Evolutionary conservation across 2,113 vertebrate species (phyloP).

Genomic region (Odontophorus gujanensis): DNA sequence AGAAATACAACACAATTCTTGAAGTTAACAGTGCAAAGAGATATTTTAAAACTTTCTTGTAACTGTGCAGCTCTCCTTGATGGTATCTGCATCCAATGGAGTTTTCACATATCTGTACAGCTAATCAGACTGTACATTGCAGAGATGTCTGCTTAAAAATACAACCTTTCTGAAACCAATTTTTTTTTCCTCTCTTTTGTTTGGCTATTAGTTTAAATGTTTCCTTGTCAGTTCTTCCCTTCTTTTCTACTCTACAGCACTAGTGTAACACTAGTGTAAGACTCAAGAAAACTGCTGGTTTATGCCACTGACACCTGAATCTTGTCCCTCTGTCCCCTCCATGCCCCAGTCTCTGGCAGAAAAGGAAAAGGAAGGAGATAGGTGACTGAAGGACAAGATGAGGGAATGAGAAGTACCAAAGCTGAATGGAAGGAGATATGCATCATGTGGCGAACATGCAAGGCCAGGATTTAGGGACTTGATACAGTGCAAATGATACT

Average conservation of each 20-base stretch:
- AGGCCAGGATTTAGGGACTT: not conserved
- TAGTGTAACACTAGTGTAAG: not conserved
- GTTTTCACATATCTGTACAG: not conserved
- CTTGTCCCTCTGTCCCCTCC: not conserved
- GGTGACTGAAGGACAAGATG: not conserved
- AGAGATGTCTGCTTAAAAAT: not conserved
- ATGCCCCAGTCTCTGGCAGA: not conserved
- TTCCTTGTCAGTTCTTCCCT: not conserved
- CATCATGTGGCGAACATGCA: not conserved
- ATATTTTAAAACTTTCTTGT: not conserved
- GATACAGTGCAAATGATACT: not conserved
- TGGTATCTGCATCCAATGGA: not conserved
- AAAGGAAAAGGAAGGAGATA: not conserved
- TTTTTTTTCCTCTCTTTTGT: not conserved
- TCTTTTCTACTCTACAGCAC: not conserved
- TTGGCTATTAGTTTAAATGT: not conserved
- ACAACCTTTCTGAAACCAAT: not conserved
- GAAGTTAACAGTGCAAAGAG: not conserved
- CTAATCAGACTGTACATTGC: not conserved
- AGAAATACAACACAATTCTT: not conserved
- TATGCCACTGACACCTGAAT: not conserved
- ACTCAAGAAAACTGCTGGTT: not conserved
- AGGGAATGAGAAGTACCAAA: not conserved
- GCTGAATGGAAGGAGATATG: not conserved
- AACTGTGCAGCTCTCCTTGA: not conserved